Evolutionary conservation across 1,140 invertebrate species (phyloP).

Genomic region (Cotesia vestalis): DNA sequence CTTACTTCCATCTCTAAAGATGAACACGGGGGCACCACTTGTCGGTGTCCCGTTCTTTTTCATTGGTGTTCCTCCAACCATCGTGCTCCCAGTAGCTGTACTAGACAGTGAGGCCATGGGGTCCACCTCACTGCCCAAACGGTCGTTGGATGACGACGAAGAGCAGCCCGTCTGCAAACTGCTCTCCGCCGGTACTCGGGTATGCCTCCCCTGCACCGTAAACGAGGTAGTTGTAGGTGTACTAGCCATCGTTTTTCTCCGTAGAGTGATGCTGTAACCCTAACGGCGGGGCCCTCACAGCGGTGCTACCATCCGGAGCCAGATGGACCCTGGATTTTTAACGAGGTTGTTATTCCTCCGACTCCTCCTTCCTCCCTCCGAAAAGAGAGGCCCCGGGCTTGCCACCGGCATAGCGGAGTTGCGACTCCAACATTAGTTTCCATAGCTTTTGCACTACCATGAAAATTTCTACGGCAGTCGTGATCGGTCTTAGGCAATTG

Average conservation of each 20-base stretch:
- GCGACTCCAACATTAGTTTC: too few species aligned
- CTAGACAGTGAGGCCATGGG: neutral
- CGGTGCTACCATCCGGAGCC: neutral
- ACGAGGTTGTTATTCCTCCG: too few species aligned
- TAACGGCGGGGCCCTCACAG: neutral
- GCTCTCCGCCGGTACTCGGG: neutral
- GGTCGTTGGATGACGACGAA: constrained; percentile 3
- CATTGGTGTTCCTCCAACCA: too few species aligned
- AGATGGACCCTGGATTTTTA: too few species aligned
- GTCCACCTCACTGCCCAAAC: neutral
- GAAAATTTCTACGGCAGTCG: too few species aligned
- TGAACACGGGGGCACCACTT: too few species aligned
- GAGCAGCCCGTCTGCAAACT: neutral
- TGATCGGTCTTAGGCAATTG: too few species aligned
- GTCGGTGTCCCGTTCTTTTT: too few species aligned
- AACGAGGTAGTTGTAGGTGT: neutral
- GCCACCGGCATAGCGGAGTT: neutral
- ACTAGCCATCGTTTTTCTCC: neutral
- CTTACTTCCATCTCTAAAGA: too few species aligned
- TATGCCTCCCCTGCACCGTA: constrained; percentile 13
- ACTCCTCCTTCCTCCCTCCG: too few species aligned
- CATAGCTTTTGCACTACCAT: too few species aligned
- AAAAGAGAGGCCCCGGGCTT: neutral
- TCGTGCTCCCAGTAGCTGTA: constrained; percentile 1
- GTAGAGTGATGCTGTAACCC: neutral